These are phyloP conservation scores for Caenorhabditis zanzibari DNA, from an alignment of 2,888 invertebrate species.

Conservation along the genomic window DNA sequence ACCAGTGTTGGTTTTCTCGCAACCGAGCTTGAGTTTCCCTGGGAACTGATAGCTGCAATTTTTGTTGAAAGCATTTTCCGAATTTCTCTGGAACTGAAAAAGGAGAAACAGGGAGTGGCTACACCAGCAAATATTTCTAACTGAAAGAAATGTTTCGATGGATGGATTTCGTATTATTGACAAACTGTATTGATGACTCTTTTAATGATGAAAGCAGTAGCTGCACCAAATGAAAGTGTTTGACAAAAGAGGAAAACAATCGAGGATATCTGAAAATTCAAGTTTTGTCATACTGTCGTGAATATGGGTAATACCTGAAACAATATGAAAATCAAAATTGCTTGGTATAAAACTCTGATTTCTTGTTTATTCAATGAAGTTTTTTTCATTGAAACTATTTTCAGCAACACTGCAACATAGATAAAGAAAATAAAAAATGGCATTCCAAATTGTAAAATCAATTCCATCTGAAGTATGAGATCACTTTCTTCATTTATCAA, in stretches of 20 bases:
- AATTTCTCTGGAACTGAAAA: constrained; percentile 50
- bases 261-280: constrained; percentile 53
- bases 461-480: constrained; percentile 50
- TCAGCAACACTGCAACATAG: constrained; percentile 41
- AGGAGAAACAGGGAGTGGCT: constrained; percentile 59
- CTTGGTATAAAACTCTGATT: constrained; percentile 55
- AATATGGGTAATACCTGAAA: constrained; percentile 48
- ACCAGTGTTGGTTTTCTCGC: constrained; percentile 28
- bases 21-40: constrained; percentile 14
- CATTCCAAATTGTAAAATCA: constrained; percentile 23
- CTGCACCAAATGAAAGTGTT: constrained; percentile 38
- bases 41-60: constrained; percentile 31
- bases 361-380: constrained; percentile 40
- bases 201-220: constrained; percentile 57
- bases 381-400: constrained; percentile 44
- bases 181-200: constrained; percentile 56
- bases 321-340: constrained; percentile 29
- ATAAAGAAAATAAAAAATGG: constrained; percentile 39
- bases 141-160: constrained; percentile 31
- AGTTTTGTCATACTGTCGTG: background rate
- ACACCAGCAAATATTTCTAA: constrained; percentile 49
- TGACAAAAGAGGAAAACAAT: constrained; percentile 57
- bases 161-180: background rate
- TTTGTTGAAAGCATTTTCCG: constrained; percentile 32
- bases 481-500: background rate